Conservation (phyloP, 2,113 vertebrate species). For the Sitta europaea region DNA sequence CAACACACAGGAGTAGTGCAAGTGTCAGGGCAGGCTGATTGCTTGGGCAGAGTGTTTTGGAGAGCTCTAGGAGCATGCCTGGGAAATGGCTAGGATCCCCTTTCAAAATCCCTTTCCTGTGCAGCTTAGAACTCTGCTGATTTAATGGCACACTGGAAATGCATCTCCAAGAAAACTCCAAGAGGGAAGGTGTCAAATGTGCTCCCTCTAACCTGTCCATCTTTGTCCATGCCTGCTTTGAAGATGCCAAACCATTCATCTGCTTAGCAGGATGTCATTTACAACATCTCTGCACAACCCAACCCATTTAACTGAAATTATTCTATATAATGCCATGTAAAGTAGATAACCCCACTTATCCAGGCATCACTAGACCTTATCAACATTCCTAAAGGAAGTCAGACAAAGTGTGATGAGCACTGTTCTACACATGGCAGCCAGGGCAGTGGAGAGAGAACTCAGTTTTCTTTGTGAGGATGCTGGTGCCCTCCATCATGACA, state of each 20-base stretch:
- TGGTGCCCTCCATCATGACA: background rate
- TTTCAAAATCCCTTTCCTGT: background rate
- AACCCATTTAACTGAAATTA: background rate
- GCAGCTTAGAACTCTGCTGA: background rate
- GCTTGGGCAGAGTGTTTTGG: background rate
- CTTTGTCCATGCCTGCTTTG: background rate
- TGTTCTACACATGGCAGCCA: background rate
- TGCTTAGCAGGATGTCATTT: background rate
- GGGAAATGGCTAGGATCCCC: background rate
- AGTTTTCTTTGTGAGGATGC: background rate
- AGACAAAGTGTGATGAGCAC: background rate
- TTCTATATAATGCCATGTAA: background rate
- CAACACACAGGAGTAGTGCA: background rate
- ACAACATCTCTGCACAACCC: background rate
- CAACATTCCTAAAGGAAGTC: background rate
- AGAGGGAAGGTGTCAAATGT: background rate
- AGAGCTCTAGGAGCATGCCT: background rate
- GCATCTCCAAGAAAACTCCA: background rate
- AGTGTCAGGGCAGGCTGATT: background rate
- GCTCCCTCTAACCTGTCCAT: background rate
- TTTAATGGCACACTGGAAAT: background rate
- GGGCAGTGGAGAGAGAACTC: background rate
- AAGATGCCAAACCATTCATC: background rate
- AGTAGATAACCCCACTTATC: background rate
- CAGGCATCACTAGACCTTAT: background rate